phyloP scores from a whole-genome alignment of 1,140 invertebrate species.

The Drosophila baimaii region DNA sequence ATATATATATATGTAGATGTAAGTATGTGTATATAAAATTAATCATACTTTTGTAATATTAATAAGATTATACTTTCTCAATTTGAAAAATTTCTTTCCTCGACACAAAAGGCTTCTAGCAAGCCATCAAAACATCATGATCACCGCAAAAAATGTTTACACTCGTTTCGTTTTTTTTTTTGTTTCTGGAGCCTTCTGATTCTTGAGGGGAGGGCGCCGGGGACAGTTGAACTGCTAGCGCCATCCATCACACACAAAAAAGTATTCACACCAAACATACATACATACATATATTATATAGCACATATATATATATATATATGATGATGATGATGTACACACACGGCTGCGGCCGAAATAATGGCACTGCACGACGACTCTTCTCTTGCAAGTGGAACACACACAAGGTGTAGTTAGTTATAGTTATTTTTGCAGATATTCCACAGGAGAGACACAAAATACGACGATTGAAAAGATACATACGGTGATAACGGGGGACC shows the following conservation, averaged over 20 bases:
- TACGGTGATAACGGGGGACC: background rate
- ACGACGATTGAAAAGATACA: background rate
- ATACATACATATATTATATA: slow-evolving; percentile 54
- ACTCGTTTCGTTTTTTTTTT: slow-evolving; percentile 56
- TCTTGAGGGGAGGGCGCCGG: slow-evolving; percentile 28
- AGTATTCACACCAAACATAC: slow-evolving; percentile 49
- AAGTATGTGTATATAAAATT: slow-evolving; percentile 41
- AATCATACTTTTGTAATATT: slow-evolving; percentile 37
- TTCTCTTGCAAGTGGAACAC: background rate
- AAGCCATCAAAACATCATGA: slow-evolving; percentile 58
- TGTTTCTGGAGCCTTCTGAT: slow-evolving; percentile 33
- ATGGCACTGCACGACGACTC: slow-evolving; percentile 20
- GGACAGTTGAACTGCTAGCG: slow-evolving; percentile 63
- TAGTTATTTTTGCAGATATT: background rate
- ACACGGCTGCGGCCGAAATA: slow-evolving; percentile 51
- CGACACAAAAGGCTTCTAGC: slow-evolving; percentile 33
- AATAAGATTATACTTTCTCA: slow-evolving; percentile 35
- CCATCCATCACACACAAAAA: slow-evolving; percentile 68
- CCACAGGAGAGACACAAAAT: background rate
- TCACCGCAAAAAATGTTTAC: slow-evolving; percentile 60
- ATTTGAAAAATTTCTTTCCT: slow-evolving; percentile 39
- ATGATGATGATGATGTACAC: slow-evolving; percentile 17
- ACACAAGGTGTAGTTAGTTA: too few relatives aligned
- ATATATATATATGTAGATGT: slow-evolving; percentile 18
- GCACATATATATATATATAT: slow-evolving; percentile 37